Evolutionary conservation across 1,140 invertebrate species (phyloP), one percentile per base, ranked within the genome.

Genomic region (Drosophila kohkoa): DNA sequence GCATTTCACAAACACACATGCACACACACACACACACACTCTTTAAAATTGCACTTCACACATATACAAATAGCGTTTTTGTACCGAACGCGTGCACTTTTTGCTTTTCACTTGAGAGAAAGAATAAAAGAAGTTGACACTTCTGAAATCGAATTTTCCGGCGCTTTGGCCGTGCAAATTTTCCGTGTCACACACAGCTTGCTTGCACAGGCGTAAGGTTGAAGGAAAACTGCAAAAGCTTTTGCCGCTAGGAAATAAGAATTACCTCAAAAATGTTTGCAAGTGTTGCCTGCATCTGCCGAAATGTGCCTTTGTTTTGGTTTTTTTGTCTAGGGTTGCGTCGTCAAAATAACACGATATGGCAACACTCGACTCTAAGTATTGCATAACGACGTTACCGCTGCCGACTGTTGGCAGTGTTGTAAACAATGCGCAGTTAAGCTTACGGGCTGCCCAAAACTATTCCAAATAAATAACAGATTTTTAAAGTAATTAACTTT

Each of bases 151-250:
- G 72, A 75, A 75, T 75, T 75, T 75, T 75, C 72, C 63, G 49
- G 38, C 71, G 49, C 30, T 62, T 69, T 10, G 25, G 52, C 11
- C 8, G 32, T 32, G 52, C 28, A 52, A 35, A 49, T 75, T 75
- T 75, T 63, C 66, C 66, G 72, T 52, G 58, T 70, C 43, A 43
- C 72, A 38, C 66, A 63, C 20, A 25, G 20, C 20, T 25, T 4
- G 58, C 16, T 57, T 75, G 66, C 49, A 75, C 66, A 70, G 66
- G 72, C 58, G 72, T 43, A 75, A 70, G 72, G 72, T 75, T 63
- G 72, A 75, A 75, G 72, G 72, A 75, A 75, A 75, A 75, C 72
- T 75, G 72, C 59, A 75, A 74, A 70, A 75, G 72, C 72, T 75
- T 70, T 75, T 75, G 51, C 72, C 72, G 72, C 72, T 75, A 75